These are phyloP conservation scores for Onychostruthus taczanowskii DNA, from an alignment of 2,113 vertebrate species.

Conservation along the genomic window DNA sequence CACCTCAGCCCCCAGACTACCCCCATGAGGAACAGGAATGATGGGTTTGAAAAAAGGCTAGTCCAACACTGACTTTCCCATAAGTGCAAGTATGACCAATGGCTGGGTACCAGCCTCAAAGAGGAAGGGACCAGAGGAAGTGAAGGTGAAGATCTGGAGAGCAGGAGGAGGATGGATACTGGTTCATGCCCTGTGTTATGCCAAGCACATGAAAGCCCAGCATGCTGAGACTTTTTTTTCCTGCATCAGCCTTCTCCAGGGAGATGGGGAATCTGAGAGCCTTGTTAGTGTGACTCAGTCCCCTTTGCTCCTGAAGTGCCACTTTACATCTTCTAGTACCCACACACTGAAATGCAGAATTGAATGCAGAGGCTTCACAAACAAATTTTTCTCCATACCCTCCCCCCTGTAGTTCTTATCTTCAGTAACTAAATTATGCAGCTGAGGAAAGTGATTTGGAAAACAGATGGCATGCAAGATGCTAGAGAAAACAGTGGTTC, in stretches of 20 bases:
- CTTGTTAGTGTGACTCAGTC: neutral
- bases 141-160: neutral
- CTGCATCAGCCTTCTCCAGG: neutral
- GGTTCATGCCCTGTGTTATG: neutral
- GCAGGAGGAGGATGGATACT: neutral
- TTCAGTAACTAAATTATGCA: constrained; percentile 45
- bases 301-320: neutral
- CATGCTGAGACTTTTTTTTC: neutral
- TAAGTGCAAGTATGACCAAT: neutral
- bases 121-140: neutral
- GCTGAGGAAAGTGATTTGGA: constrained; percentile 37
- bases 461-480: constrained; percentile 56
- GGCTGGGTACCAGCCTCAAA: neutral
- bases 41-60: neutral
- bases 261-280: neutral
- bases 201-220: accelerated
- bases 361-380: neutral
- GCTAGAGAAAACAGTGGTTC: neutral
- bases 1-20: neutral
- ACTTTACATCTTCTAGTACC: neutral
- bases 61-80: neutral
- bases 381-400: neutral
- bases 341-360: neutral
- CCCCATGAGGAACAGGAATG: neutral
- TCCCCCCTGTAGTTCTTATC: neutral